These are phyloP conservation scores for Ammodytes dubius DNA, from an alignment of 2,113 vertebrate genomes.

Conservation along the genomic window DNA sequence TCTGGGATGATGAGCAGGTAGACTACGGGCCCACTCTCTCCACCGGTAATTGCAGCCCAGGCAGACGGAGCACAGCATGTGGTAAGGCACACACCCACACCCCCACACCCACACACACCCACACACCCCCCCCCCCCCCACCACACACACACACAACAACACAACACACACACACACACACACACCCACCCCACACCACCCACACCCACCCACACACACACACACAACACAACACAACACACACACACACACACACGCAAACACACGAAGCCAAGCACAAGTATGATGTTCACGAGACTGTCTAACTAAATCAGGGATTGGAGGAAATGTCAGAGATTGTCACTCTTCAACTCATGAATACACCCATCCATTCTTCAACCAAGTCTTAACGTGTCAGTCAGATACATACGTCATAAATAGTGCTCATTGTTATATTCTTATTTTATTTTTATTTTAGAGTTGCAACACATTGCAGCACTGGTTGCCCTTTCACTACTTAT, in stretches of 20 bases:
- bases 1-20: slow-evolving; percentile 70
- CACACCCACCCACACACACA: not conserved
- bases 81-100: not conserved
- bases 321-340: slow-evolving; percentile 22
- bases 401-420: not conserved
- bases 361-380: not conserved
- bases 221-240: not conserved
- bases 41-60: slow-evolving; percentile 57
- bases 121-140: no score
- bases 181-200: no score
- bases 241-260: not conserved
- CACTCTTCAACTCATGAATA: not conserved
- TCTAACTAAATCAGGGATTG: slow-evolving; percentile 21
- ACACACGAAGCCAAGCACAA: not conserved
- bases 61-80: slow-evolving; percentile 55
- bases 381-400: not conserved
- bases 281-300: slow-evolving; percentile 15
- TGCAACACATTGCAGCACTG: not conserved
- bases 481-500: no score
- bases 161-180: not conserved
- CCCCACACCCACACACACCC: not conserved
- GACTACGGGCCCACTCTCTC: slow-evolving; percentile 30
- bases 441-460: not conserved
- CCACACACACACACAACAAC: not conserved
- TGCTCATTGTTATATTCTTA: not conserved